phyloP scores from a whole-genome alignment of 2,888 invertebrate species.

The Drosophila lutescens region DNA sequence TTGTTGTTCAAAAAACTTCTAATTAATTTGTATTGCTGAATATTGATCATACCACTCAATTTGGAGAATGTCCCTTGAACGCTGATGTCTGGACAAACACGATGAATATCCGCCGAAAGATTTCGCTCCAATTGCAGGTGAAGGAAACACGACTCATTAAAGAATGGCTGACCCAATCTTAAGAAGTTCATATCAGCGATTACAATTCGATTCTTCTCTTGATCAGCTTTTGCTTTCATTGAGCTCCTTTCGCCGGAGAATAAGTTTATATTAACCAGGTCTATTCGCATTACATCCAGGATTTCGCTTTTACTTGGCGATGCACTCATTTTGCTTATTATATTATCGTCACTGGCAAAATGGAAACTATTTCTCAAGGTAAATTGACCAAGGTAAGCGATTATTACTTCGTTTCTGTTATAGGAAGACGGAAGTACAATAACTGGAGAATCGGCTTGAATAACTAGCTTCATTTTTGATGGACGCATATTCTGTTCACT shows the following conservation, averaged over 20 bases:
- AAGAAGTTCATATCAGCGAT: conserved; percentile 81
- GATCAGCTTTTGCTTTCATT: conserved; percentile 45
- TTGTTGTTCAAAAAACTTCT: conserved; percentile 95
- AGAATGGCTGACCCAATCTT: conserved; percentile 87
- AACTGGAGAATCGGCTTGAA: conserved; percentile 88
- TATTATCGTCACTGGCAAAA: conserved; percentile 85
- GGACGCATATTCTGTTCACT: conserved; percentile 62
- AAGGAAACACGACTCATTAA: conserved; percentile 93
- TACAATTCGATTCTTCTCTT: conserved; percentile 65
- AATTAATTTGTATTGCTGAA: conserved; percentile 93
- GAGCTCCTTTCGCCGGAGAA: conserved; percentile 86
- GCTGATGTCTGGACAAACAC: conserved; percentile 91
- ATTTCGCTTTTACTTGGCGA: conserved; percentile 82
- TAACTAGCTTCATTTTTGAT: conserved; percentile 82
- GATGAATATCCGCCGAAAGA: conserved; percentile 86
- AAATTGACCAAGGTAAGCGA: conserved; percentile 92
- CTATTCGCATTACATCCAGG: conserved; percentile 88
- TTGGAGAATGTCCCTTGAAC: conserved; percentile 94
- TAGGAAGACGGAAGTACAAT: conserved; percentile 94
- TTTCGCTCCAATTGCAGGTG: conserved; percentile 93
- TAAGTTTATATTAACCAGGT: conserved; percentile 89
- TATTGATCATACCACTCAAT: conserved; percentile 92
- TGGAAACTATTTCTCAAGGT: conserved; percentile 91
- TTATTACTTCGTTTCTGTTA: conserved; percentile 90
- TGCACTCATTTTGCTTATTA: conserved; percentile 71